Base-by-base conservation (phyloP, 1,140 invertebrate species). In the Rhagoletis zephyria region DNA sequence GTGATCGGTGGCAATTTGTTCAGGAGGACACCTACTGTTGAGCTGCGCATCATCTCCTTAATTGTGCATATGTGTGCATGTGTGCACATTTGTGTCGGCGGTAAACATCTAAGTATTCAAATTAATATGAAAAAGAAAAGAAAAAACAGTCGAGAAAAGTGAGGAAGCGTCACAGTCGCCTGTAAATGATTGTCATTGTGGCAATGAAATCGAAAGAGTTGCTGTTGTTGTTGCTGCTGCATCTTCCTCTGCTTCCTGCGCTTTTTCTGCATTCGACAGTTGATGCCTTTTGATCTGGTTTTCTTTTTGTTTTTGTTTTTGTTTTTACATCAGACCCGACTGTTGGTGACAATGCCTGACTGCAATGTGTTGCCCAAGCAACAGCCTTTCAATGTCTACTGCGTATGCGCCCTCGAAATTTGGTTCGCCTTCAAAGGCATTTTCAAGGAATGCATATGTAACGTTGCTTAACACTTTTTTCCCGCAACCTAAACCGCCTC, bases 101-200 rank as follows among this genome's bases (percentile, higher is more conserved):
- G 74, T 81, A 48, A 12, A 81, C 48, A 81, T 81, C 74, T 81
- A 81, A 81, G 74, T 81, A 81, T 81, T 81, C 74, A 81, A 81
- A 81, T 59, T 81, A 81, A 48, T 19, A 56, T 7, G 19, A 59
- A 59, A 56, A 81, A 56, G 10, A 19, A 48, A 51, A 56, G 45
- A 77, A 9, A 77, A 51, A 56, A 77, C 30, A 2, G 45, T 74
- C 16, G 1, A 56, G n/a, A 81, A 56, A 81, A 81, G 16, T 59
- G 48, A 48, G n/a, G n/a, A 51, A 30, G 51, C 74, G n/a, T 77
- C 51, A 48, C 42, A 19, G 42, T 4, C 74, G 74, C 74, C 48
- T 16, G 1, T 81, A 81, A 81, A 81, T 56, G 74, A 19, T 30
- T 56, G 51, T 10, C 5, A n/a, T 56, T 81, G 14, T 7, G 67